These are phyloP conservation scores for Ptilodon capucinus DNA, from an alignment of 2,888 invertebrate species.

Conservation along the genomic window DNA sequence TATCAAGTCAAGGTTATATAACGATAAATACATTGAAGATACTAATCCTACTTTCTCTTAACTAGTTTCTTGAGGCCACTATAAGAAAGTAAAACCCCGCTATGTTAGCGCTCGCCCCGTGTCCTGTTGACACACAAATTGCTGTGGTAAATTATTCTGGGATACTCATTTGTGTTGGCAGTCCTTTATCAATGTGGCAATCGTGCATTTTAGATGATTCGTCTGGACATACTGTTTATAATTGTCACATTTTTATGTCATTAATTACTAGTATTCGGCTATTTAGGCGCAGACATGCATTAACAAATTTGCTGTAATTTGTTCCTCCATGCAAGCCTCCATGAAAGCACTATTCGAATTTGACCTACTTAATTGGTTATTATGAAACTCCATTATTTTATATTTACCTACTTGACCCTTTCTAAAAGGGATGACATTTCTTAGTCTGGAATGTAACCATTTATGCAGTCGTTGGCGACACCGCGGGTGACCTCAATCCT, in stretches of 20 bases:
- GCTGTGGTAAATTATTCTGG: conserved; percentile 70
- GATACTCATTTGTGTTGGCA: conserved; percentile 46
- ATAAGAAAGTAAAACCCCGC: conserved; percentile 82
- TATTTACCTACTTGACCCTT: conserved; percentile 1
- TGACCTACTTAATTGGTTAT: no score
- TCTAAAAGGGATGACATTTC: background rate
- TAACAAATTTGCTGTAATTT: no score
- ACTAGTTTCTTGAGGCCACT: conserved; percentile 78
- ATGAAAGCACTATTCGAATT: no score
- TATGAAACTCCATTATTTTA: background rate
- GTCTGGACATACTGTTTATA: no score
- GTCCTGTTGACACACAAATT: conserved; percentile 80
- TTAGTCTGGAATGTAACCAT: conserved; percentile 9
- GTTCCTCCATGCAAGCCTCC: no score
- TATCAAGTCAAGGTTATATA: conserved; percentile 57
- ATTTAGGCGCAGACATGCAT: no score
- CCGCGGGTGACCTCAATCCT: conserved; percentile 50
- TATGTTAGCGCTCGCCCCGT: conserved; percentile 73
- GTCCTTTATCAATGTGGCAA: no score
- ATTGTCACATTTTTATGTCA: no score
- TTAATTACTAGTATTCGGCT: no score
- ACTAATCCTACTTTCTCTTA: conserved; percentile 80
- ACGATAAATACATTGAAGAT: conserved; percentile 68
- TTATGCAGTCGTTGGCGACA: conserved; percentile 36
- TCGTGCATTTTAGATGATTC: background rate